Evolutionary conservation across 1,140 invertebrate species (phyloP), one percentile per base, ranked within the genome.

Genomic region (Drosophila baimaii): DNA sequence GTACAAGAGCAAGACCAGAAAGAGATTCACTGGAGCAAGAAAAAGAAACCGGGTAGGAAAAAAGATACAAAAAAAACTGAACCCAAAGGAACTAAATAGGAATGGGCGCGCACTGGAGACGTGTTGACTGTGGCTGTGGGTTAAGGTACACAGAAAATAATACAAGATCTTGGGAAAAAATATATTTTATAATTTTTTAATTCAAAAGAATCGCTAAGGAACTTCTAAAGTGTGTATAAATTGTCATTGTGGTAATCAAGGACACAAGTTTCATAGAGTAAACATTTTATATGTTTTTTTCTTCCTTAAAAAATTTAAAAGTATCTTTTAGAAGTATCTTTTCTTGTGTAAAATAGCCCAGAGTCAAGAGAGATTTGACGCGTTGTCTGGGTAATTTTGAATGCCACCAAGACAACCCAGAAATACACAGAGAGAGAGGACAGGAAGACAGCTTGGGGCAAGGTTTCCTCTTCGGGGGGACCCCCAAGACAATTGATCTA

Each of bases 341-440:
- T 33, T n/a, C 1, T 35, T 2, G 27, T 54, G 51, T 31, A 33
- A 15, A 52, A 52, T 52, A 55, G 17, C 54, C 56, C 52, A 79
- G 77, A 79, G 79, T 88, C 79, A 88, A 66, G 63, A 66, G 63
- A 82, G 71, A 83, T 86, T 88, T 86, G 79, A 86, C 23, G 72
- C 39, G 47, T 57, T 77, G 62, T 59, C 72, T 77, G 47, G 62
- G 62, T 47, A 68, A 77, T 77, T 77, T 69, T 72, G 35, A 72
- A 69, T 58, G 69, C 69, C 64, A 72, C 58, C 10, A 55, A 23
- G 29, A 17, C 29, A 43, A 9, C 23, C 41, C 63, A 43, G 19
- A n/a, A 23, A 44, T 41, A n/a, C n/a, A n/a, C n/a, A n/a, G n/a
- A n/a, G n/a, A 19, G 13, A 25, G n/a, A 31, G 33, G 19, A 41